A percentile compares a stretch with the other conserved stretches of the same genome.
These are phyloP conservation scores for Callocephalon fimbriatum DNA, from an alignment of 2,113 vertebrate genomes.

Conservation along the genomic window DNA sequence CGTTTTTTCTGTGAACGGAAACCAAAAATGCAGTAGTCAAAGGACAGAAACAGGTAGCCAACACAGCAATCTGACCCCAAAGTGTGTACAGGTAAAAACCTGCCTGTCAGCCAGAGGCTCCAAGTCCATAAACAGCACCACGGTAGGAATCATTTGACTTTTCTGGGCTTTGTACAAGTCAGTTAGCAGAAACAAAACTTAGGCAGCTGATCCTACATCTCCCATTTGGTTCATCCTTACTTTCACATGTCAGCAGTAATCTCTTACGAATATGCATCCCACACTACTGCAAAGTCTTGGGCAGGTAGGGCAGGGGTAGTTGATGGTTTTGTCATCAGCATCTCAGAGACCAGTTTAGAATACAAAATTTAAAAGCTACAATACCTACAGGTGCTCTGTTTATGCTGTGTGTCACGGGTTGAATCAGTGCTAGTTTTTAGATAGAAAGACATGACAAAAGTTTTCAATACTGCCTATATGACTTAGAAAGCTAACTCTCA, in stretches of 20 bases:
- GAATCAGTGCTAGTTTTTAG: not conserved
- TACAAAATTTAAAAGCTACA: not conserved
- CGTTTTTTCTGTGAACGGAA: not conserved
- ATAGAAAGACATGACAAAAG: not conserved
- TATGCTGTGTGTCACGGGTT: not conserved
- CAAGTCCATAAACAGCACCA: not conserved
- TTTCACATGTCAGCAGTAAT: not conserved
- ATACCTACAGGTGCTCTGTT: not conserved
- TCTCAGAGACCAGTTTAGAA: not conserved
- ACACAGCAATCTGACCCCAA: not conserved
- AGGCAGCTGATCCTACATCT: fast-evolving
- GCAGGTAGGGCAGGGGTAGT: not conserved
- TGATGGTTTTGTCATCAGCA: not conserved
- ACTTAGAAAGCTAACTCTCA: not conserved
- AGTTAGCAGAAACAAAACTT: not conserved
- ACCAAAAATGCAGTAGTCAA: not conserved
- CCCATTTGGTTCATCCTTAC: not conserved
- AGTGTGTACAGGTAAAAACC: not conserved
- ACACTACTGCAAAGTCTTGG: not conserved
- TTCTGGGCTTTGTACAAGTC: not conserved
- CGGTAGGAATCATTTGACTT: fast-evolving
- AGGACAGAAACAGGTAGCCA: not conserved
- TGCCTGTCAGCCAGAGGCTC: not conserved
- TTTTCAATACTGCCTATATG: not conserved
- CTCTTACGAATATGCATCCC: not conserved